A percentile compares a stretch with the other conserved stretches of the same genome.
These are phyloP conservation scores for Pteromalus puparum DNA, from an alignment of 1,140 invertebrate species.

Conservation along the genomic window DNA sequence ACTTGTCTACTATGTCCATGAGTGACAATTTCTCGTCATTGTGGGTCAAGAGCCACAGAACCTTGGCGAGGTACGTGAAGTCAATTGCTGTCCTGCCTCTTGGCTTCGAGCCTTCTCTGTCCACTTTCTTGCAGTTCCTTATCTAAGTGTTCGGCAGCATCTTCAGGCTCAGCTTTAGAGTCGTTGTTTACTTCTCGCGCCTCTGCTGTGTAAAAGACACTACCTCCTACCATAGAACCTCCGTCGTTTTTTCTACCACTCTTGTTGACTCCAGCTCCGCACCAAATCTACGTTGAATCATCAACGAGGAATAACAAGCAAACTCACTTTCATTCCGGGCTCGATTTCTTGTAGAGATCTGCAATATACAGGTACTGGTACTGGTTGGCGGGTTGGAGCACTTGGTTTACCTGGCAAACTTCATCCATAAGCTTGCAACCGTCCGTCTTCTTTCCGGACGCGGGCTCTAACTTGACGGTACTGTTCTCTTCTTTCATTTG, in stretches of 20 bases:
- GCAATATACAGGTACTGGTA: conserved; percentile 97
- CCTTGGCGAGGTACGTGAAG: conserved; percentile 96
- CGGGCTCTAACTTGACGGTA: conserved; percentile 94
- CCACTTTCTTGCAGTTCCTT: conserved; percentile 84
- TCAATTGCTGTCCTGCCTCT: conserved; percentile 86
- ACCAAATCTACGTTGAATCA: conserved; percentile 86
- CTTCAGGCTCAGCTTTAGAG: conserved; percentile 70
- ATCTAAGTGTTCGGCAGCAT: conserved; percentile 83
- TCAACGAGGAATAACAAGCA: background rate
- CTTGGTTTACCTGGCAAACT: conserved; percentile 90
- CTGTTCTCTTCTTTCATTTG: conserved; percentile 88
- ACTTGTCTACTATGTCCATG: conserved; percentile 93
- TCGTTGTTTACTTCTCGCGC: conserved; percentile 74
- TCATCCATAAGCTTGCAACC: conserved; percentile 98
- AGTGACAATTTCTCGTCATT: conserved; percentile 91
- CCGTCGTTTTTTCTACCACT: conserved; percentile 93
- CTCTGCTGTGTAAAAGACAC: conserved; percentile 83
- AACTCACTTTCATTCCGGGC: conserved; percentile 90
- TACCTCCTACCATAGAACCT: conserved; percentile 88
- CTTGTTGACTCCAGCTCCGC: conserved; percentile 95
- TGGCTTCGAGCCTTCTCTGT: conserved; percentile 78
- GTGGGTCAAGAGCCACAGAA: conserved; percentile 96
- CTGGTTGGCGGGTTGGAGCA: conserved; percentile 83
- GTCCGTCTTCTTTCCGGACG: conserved; percentile 95
- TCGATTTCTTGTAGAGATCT: conserved; percentile 95